phyloP scores from a whole-genome alignment of 2,113 vertebrate species.

The Colossoma macropomum region DNA sequence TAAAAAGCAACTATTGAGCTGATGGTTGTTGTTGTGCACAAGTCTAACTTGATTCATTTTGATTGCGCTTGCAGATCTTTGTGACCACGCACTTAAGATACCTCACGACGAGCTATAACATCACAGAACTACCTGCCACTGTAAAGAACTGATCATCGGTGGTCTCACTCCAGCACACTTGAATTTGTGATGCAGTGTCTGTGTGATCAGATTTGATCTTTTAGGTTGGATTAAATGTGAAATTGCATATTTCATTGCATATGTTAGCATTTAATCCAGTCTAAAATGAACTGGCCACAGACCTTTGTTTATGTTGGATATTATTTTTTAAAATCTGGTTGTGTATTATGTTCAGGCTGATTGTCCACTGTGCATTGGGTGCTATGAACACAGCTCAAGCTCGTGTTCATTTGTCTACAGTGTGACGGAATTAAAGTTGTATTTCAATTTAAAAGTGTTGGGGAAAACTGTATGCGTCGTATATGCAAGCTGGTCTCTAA shows the following conservation, averaged over 20 bases:
- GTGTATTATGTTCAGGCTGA: background rate
- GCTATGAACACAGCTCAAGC: background rate
- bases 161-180: background rate
- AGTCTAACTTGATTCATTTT: background rate
- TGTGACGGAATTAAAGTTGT: background rate
- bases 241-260: too few species aligned
- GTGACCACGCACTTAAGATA: slow-evolving; percentile 90
- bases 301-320: background rate
- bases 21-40: background rate
- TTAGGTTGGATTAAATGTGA: background rate
- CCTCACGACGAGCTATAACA: slow-evolving; percentile 91
- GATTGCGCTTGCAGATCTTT: slow-evolving; percentile 82
- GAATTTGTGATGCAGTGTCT: background rate
- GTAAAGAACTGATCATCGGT: background rate
- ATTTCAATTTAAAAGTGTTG: background rate
- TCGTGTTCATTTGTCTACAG: background rate
- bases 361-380: background rate
- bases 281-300: background rate
- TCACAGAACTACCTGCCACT: slow-evolving; percentile 4
- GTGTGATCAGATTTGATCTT: background rate
- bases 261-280: too few species aligned
- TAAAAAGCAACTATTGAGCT: too few species aligned
- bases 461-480: background rate
- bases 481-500: background rate
- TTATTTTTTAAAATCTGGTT: background rate